These are phyloP conservation scores for Diadema setosum DNA, from an alignment of 35 echinoderm and acorn worm species.

Conservation along the genomic window DNA sequence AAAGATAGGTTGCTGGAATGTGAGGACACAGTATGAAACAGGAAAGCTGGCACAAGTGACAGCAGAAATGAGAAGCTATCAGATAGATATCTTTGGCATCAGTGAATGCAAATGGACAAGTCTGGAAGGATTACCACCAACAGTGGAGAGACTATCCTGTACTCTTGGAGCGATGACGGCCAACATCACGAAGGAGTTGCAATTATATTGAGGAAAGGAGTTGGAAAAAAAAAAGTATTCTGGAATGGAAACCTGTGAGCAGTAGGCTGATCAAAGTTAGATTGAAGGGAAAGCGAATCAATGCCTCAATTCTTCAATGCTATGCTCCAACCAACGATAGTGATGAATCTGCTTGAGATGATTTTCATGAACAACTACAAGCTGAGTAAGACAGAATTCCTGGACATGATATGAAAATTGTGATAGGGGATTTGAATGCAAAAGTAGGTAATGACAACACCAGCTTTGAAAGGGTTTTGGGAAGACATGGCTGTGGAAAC, in stretches of 20 bases:
- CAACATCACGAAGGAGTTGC: not conserved
- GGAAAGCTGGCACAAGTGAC: too few relatives aligned
- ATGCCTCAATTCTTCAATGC: too few relatives aligned
- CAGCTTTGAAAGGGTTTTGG: too few relatives aligned
- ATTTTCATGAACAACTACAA: not conserved
- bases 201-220: not conserved
- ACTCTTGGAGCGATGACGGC: not conserved
- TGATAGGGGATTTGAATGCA: too few relatives aligned
- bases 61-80: constrained; percentile 16
- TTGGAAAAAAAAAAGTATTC: not conserved
- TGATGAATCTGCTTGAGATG: too few relatives aligned
- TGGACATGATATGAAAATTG: too few relatives aligned
- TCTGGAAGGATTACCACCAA: not conserved
- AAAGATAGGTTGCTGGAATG: constrained; percentile 25
- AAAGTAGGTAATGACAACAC: too few relatives aligned
- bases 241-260: constrained; percentile 27
- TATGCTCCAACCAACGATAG: too few relatives aligned
- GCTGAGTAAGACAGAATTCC: not conserved
- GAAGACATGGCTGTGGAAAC: not conserved
- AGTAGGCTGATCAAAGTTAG: too few relatives aligned
- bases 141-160: not conserved
- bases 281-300: too few relatives aligned
- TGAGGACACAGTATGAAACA: constrained; percentile 1
- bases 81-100: not conserved
- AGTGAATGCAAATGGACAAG: constrained; percentile 1